A percentile compares a stretch with the other conserved stretches of the same genome.
These are phyloP conservation scores for Rhinopithecus roxellana DNA, from an alignment of 2,113 vertebrate species.

Conservation along the genomic window DNA sequence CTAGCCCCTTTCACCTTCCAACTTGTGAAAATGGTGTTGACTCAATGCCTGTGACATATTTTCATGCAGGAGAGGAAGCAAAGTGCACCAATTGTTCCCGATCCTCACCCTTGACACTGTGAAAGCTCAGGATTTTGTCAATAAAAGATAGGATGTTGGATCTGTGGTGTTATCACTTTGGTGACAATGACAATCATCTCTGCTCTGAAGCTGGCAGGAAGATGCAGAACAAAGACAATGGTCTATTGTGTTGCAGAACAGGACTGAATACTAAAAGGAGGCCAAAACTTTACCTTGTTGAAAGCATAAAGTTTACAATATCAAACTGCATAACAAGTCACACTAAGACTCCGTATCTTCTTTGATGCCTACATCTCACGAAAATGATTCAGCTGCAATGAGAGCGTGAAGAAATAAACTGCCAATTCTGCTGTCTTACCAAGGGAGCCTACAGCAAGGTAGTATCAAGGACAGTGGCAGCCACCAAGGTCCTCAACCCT, in stretches of 20 bases:
- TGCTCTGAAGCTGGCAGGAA: background rate
- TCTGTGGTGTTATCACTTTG: background rate
- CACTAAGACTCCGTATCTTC: background rate
- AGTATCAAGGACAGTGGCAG: background rate
- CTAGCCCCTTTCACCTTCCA: background rate
- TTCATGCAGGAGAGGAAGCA: background rate
- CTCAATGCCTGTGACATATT: background rate
- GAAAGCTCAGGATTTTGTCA: background rate
- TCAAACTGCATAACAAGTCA: background rate
- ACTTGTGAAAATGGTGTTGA: background rate
- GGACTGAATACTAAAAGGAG: background rate
- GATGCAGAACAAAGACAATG: background rate
- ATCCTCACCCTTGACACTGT: background rate
- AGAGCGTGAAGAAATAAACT: background rate
- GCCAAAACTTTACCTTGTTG: background rate
- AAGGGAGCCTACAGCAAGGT: background rate
- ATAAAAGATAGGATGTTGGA: background rate
- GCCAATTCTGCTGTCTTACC: background rate
- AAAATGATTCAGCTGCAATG: background rate
- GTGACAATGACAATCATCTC: background rate
- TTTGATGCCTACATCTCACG: background rate
- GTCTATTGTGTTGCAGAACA: background rate
- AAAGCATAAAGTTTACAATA: background rate
- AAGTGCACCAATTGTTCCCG: background rate
- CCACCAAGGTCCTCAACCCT: background rate